Base-by-base conservation (phyloP, 2,797 vertebrate species). In the Coracias cyanogaster region DNA sequence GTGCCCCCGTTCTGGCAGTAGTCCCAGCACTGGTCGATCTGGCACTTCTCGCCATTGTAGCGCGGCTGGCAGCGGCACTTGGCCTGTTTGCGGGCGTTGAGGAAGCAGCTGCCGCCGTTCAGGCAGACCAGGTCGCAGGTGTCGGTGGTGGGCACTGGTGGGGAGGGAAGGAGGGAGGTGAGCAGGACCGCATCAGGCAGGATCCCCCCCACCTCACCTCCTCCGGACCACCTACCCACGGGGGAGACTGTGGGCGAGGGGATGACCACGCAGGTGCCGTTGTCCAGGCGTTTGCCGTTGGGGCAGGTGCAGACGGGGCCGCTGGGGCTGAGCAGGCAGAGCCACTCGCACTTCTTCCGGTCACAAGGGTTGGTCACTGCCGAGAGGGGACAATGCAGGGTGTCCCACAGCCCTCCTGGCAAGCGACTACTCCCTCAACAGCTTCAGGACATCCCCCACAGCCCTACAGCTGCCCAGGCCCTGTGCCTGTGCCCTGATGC, bases 311-410 rank as follows among this genome's bases (percentile, higher is more conserved):
- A 99, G 77, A 99, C 99, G 0, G 99, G 99, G 22, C 99, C 99
- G 0, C 99, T 99, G 95, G 99, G 99, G 91, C 99, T 99, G 41
- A 99, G 98, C 96, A 99, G 98, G 96, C 99, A 99, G 54, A 99
- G 98, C 99, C 99, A 99, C 90, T 99, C 99, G 5, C 99, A 99
- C 87, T 99, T 99, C 98, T 99, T 99, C 79, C 99, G 98, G 98
- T 99, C 99, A 19, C 99, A 99, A 12, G 99, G 99, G 97, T 99
- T 99, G 67, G 98, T 98, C 97, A 99, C 99, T 99, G 97, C 54
- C 25, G 67, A 84, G 15, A 28, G 33, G 49, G 55, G 45, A 29
- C 0, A 1, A 11, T 0, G 11, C 0, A 9, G n/a, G 37, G 43
- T 25, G 33, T 35, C 21, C 19, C 55, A 8, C 61, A 29, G 60